Evolutionary conservation across 2,113 vertebrate genomes (phyloP).

Genomic region (human (Homo sapiens)): DNA sequence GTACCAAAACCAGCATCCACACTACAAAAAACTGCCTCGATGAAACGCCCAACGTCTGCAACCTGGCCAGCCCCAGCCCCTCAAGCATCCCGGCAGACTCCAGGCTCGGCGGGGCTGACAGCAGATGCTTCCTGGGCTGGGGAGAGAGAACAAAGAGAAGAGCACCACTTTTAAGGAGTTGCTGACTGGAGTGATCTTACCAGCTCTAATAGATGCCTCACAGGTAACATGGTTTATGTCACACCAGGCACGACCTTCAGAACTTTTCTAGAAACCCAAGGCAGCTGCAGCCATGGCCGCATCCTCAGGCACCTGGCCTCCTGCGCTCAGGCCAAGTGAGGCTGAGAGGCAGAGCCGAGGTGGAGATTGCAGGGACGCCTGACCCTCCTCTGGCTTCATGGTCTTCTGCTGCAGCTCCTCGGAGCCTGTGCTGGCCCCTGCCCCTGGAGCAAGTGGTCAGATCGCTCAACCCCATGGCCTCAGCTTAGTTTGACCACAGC

Average conservation of each 20-base stretch:
- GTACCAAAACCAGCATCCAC: not conserved
- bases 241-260: not conserved
- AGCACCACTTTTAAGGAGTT: not conserved
- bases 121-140: not conserved
- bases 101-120: not conserved
- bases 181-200: not conserved
- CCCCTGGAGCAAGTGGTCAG: not conserved
- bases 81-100: not conserved
- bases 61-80: not conserved
- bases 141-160: not conserved
- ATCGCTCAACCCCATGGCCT: not conserved
- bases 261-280: not conserved
- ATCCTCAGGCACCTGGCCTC: not conserved
- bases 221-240: not conserved
- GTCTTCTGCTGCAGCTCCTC: not conserved
- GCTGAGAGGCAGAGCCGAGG: not conserved
- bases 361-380: not conserved
- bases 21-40: not conserved
- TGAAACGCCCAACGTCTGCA: not conserved
- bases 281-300: not conserved
- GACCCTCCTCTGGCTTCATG: not conserved
- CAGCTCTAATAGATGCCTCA: not conserved
- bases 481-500: not conserved
- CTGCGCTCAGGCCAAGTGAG: not conserved
- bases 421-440: not conserved